phyloP scores from a whole-genome alignment of 2,888 invertebrate genomes.

The Macrophya annulata region DNA sequence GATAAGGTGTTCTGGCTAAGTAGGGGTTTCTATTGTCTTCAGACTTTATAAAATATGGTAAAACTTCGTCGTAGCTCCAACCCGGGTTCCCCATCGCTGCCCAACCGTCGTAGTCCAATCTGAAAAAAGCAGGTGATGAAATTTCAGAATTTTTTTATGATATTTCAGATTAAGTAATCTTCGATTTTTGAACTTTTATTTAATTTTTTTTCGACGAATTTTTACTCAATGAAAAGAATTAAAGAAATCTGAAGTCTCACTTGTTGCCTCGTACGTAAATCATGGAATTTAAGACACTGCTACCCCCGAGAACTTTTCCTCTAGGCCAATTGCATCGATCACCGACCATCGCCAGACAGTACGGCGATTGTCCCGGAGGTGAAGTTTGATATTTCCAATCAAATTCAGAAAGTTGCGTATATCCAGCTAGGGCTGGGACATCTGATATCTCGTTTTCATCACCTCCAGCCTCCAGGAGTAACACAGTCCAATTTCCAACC shows the following conservation, averaged over 20 bases:
- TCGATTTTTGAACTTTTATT: neutral
- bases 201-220: neutral
- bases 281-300: slow-evolving; percentile 95
- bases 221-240: neutral
- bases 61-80: slow-evolving; percentile 91
- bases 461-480: slow-evolving; percentile 92
- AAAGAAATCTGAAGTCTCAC: slow-evolving; percentile 71
- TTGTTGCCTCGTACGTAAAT: slow-evolving; percentile 94
- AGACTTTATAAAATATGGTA: slow-evolving; percentile 93
- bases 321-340: slow-evolving; percentile 95
- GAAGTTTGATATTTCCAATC: slow-evolving; percentile 96
- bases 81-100: slow-evolving; percentile 91
- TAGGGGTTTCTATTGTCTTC: slow-evolving; percentile 95
- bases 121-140: slow-evolving; percentile 59
- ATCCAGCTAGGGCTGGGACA: slow-evolving; percentile 92
- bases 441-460: slow-evolving; percentile 95
- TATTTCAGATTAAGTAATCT: neutral
- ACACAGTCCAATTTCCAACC: slow-evolving; percentile 90
- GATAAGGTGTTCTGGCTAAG: slow-evolving; percentile 87
- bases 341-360: slow-evolving; percentile 93
- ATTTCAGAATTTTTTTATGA: neutral
- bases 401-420: slow-evolving; percentile 91
- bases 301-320: slow-evolving; percentile 94
- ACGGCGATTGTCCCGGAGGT: slow-evolving; percentile 88
- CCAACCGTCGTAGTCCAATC: slow-evolving; percentile 92